Evolutionary conservation across 2,113 vertebrate genomes (phyloP), one percentile per base, ranked within the genome.

Genomic region (Trichechus manatus): DNA sequence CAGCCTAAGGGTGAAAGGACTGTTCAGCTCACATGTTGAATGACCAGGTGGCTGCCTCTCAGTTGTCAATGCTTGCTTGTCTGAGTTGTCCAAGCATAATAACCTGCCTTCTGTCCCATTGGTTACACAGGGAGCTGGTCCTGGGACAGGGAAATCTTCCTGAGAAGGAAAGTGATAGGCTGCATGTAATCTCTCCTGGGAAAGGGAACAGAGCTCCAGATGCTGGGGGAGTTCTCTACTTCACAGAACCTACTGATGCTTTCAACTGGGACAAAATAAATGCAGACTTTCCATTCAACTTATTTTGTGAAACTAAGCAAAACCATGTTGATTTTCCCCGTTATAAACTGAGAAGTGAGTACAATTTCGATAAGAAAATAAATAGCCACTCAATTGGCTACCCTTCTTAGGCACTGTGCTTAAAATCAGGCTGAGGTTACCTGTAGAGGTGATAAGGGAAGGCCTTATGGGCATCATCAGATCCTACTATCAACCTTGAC

Each of bases 1-100:
- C 63, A 90, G 77, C 63, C 22, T 64, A 61, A 90, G 56, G 64
- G n/a, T 87, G 88, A 95, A 47, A 75, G 50, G 92, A 59, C 4
- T 50, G 56, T 14, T 80, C 56, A 17, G 13, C 5, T 94, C 72
- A 86, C 27, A 22, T 53, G 36, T 4, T 9, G 47, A 59, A 70
- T 72, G 36, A 42, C 9, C 27, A 53, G 75, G 77, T 36, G 81
- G 13, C 80, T 95, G 20, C 59, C 3, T 1, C 47, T 90, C 63
- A 2, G 3, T 29, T 81, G 47, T 82, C 81, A 90, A 0, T 27
- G 25, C 66, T 79, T 75, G 13, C 29, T 86, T 33, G 53, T 86
- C 63, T 82, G 33, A 64, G 56, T 53, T 36, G 25, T 22, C 50
- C 63, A 25, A 29, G 29, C 29, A 9, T 79, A 74, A 56, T 50